Evolutionary conservation across 1,140 invertebrate species (phyloP), one percentile per base, ranked within the genome.

Genomic region (Drosophila navojoa): DNA sequence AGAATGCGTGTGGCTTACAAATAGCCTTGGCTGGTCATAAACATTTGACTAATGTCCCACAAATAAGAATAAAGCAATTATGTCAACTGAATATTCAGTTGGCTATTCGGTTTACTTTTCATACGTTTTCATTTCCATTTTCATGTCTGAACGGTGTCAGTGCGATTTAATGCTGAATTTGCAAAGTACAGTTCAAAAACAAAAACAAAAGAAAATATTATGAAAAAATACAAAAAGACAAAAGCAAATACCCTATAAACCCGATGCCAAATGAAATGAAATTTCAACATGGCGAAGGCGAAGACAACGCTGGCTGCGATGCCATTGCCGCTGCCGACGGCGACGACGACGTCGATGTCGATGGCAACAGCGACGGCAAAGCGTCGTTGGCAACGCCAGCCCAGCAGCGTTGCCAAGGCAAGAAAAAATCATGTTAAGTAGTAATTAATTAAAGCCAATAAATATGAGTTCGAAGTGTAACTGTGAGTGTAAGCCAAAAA

Each of bases 111-210:
- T 68, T 58, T 70, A 64, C 16, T 29, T 40, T 70, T 50, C 42
- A 35, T 67, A 54, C 62, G 40, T 66, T 77, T 66, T 59, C 25
- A 10, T 70, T 61, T 72, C 64, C 16, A 25, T 40, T 70, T 50
- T 79, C 69, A 42, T 76, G 58, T 58, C 76, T 68, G 67, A 82
- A 68, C 74, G 75, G 70, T 76, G 84, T 84, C 82, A 89, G 79
- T 74, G 54, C 73, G 67, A 63, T 90, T 76, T 90, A 73, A 81
- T 80, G 84, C 84, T 90, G 84, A 89, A 89, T 84, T 72, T 89
- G 84, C 84, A 89, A 42, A 60, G 19, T 42, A 58, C 29, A 68
- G 62, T 53, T 19, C 38, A 63, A 47, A 68, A 47, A 61, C 68
- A 67, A 71, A 52, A 44, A 16, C 52, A 68, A 53, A 53, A 40